Evolutionary conservation across 2,888 invertebrate species (phyloP).

Genomic region (Drosophila subquinaria): DNA sequence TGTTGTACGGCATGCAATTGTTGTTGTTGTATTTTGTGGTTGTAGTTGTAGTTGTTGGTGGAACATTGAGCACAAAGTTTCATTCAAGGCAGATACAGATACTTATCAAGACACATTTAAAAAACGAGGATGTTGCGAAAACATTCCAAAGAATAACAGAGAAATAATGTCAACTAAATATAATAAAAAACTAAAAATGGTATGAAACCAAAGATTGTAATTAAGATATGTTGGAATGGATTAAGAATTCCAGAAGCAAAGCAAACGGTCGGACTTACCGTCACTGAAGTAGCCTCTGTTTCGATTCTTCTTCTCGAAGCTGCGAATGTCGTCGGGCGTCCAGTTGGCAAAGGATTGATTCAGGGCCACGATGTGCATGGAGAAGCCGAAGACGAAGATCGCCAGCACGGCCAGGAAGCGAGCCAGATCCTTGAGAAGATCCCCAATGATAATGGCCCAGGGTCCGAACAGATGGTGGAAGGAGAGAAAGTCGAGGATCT

Average conservation of each 20-base stretch:
- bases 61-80: slow-evolving; percentile 74
- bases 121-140: slow-evolving; percentile 66
- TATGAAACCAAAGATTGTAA: slow-evolving; percentile 25
- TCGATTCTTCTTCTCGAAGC: slow-evolving; percentile 87
- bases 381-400: slow-evolving; percentile 99
- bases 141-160: slow-evolving; percentile 66
- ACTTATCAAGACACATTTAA: slow-evolving; percentile 84
- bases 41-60: slow-evolving; percentile 36
- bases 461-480: slow-evolving; percentile 99
- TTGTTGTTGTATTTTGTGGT: slow-evolving; percentile 70
- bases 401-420: slow-evolving; percentile 98
- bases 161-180: slow-evolving; percentile 5
- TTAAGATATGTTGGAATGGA: slow-evolving; percentile 12
- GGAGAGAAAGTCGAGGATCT: slow-evolving; percentile 98
- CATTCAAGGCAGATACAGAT: slow-evolving; percentile 83
- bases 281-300: slow-evolving; percentile 89
- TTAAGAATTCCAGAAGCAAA: slow-evolving; percentile 48
- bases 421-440: slow-evolving; percentile 96
- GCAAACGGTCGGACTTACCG: slow-evolving; percentile 88
- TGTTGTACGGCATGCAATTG: slow-evolving; percentile 81
- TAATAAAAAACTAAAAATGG: slow-evolving; percentile 17
- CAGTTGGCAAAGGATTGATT: slow-evolving; percentile 96
- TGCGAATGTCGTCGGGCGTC: slow-evolving; percentile 88
- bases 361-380: slow-evolving; percentile 97
- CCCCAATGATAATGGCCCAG: slow-evolving; percentile 99